phyloP scores from a whole-genome alignment of 1,140 invertebrate species.

The Heliconius nattereri region DNA sequence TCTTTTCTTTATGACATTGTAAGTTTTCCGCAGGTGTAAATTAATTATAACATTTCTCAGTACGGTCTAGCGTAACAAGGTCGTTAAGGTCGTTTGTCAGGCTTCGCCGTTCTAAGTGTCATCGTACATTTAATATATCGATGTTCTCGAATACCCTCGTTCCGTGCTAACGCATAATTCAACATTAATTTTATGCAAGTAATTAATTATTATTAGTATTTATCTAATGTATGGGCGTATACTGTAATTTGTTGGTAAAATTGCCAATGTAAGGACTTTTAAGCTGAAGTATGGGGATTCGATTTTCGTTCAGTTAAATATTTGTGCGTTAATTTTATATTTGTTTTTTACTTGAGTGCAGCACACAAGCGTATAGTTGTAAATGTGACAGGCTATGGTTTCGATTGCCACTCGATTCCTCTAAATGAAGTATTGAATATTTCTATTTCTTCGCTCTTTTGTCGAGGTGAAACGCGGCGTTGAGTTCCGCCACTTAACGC shows the following conservation, averaged over 20 bases:
- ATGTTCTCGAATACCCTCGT: not conserved
- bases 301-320: not conserved
- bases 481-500: too few relatives aligned
- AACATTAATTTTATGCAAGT: not conserved
- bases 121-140: not conserved
- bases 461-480: too few relatives aligned
- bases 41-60: constrained; percentile 18
- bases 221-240: not conserved
- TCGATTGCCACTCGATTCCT: too few relatives aligned
- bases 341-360: not conserved
- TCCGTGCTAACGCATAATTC: not conserved
- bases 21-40: constrained; percentile 24
- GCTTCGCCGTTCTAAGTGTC: constrained; percentile 17
- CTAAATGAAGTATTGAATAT: too few relatives aligned
- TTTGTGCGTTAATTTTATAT: not conserved
- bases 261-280: not conserved
- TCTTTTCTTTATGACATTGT: constrained; percentile 24
- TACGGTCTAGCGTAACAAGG: constrained; percentile 22
- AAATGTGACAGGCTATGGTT: too few relatives aligned
- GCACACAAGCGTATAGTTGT: too few relatives aligned
- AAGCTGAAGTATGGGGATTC: not conserved
- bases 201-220: not conserved
- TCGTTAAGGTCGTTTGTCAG: constrained; percentile 26
- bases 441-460: too few relatives aligned
- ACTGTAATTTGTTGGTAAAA: not conserved